A percentile compares a stretch with the other conserved stretches of the same genome.
phyloP scores from a whole-genome alignment of 2,888 invertebrate genomes.

The Odontocolon sp. region DNA sequence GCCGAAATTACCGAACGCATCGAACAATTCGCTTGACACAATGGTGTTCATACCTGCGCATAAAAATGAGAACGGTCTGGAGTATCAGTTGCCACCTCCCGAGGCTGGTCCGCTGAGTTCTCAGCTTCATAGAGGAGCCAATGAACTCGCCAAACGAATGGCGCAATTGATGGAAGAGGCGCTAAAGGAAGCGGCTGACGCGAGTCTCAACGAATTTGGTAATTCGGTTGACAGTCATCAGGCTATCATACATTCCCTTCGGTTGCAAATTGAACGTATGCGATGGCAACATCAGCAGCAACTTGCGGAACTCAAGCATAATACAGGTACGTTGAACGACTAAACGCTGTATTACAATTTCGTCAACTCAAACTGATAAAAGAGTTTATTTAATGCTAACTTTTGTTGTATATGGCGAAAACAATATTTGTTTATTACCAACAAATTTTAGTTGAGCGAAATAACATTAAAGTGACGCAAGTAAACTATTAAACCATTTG shows the following conservation, averaged over 20 bases:
- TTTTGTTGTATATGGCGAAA: constrained; percentile 4
- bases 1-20: constrained; percentile 54
- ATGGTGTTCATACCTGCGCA: constrained; percentile 64
- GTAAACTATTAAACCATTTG: too few species aligned
- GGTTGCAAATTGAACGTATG: constrained; percentile 87
- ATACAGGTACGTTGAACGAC: constrained; percentile 85
- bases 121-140: constrained; percentile 71
- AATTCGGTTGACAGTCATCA: constrained; percentile 78
- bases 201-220: constrained; percentile 49
- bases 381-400: not conserved
- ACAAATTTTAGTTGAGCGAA: too few species aligned
- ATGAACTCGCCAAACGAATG: constrained; percentile 74
- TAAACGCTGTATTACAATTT: too few species aligned
- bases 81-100: constrained; percentile 73
- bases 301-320: constrained; percentile 88
- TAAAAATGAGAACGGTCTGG: constrained; percentile 51
- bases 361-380: not conserved
- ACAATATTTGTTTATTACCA: constrained; percentile 3
- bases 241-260: constrained; percentile 84
- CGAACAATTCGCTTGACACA: constrained; percentile 61
- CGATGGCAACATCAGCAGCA: constrained; percentile 89
- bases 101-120: constrained; percentile 77
- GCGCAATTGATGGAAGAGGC: constrained; percentile 77
- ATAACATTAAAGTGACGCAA: too few species aligned
- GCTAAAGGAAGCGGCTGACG: constrained; percentile 68